phyloP scores from a whole-genome alignment of 2,113 vertebrate genomes.

The Alosa alosa region DNA sequence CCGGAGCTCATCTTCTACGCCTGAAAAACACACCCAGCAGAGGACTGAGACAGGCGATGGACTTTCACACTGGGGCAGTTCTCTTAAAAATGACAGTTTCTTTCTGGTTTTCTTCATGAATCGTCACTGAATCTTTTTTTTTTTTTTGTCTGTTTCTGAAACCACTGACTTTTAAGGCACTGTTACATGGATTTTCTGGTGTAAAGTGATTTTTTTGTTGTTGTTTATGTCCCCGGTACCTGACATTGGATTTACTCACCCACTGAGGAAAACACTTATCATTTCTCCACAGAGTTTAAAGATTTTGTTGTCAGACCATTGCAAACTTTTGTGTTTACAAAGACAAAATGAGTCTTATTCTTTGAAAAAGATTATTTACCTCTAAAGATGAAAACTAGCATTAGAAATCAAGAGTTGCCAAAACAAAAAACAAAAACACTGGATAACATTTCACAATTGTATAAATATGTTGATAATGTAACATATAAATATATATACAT shows the following conservation, averaged over 20 bases:
- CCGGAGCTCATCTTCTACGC: constrained; percentile 97
- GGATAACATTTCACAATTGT: constrained; percentile 39
- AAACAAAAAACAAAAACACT: background rate
- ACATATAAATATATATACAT: constrained; percentile 60
- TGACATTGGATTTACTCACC: background rate
- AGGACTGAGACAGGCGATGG: background rate
- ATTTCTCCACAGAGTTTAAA: background rate
- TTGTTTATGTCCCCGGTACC: background rate
- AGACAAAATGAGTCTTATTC: constrained; percentile 9
- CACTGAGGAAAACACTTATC: background rate
- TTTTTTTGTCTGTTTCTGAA: constrained; percentile 1
- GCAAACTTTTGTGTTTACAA: background rate
- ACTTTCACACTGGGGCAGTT: background rate
- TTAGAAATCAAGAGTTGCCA: background rate
- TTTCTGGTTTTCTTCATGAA: background rate
- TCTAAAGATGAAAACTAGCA: background rate
- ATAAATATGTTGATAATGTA: constrained; percentile 64
- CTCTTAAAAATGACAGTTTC: background rate
- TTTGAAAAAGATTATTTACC: background rate
- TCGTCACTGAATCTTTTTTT: background rate
- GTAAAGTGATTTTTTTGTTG: constrained; percentile 1
- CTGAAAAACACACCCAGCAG: constrained; percentile 59
- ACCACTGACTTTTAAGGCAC: background rate
- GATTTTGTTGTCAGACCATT: background rate
- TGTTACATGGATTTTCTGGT: background rate